These are phyloP conservation scores for Synanthedon vespiformis DNA, from an alignment of 2,888 invertebrate genomes.

Conservation along the genomic window DNA sequence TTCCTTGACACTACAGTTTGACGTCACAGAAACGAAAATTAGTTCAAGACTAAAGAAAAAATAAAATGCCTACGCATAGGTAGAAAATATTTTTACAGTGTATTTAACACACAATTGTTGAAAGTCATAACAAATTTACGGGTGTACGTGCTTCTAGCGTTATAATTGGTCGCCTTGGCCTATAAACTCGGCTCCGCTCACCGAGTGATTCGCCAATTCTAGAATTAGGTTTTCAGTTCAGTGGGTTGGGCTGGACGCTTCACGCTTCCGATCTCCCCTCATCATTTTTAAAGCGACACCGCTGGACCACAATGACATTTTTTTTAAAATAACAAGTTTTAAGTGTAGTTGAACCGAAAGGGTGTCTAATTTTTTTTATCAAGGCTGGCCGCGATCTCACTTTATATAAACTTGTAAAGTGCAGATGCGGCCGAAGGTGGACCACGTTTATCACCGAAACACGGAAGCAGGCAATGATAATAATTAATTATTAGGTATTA, in stretches of 20 bases:
- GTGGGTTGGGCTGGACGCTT: slow-evolving; percentile 49
- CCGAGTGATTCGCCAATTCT: slow-evolving; percentile 59
- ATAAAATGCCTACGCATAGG: slow-evolving; percentile 1
- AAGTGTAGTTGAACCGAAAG: neutral
- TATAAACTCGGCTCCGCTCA: slow-evolving; percentile 48
- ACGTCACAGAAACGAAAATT: neutral
- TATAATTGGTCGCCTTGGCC: slow-evolving; percentile 62
- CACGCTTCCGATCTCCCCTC: slow-evolving; percentile 37
- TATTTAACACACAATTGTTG: slow-evolving; percentile 10
- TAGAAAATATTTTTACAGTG: neutral
- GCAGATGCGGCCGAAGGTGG: too few species aligned
- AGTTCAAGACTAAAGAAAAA: neutral
- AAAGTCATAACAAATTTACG: slow-evolving; percentile 16
- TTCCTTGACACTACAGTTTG: neutral
- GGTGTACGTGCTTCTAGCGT: slow-evolving; percentile 25
- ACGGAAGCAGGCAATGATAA: too few species aligned
- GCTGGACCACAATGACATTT: neutral
- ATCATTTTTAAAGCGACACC: neutral
- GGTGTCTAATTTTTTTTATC: too few species aligned
- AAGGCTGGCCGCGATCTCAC: too few species aligned
- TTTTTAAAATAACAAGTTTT: neutral
- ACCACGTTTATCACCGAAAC: too few species aligned
- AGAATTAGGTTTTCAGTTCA: slow-evolving; percentile 69
- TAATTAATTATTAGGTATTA: too few species aligned
- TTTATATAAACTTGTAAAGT: too few species aligned